Base-by-base conservation (phyloP, 2,113 vertebrate genomes). In the Apus apus region DNA sequence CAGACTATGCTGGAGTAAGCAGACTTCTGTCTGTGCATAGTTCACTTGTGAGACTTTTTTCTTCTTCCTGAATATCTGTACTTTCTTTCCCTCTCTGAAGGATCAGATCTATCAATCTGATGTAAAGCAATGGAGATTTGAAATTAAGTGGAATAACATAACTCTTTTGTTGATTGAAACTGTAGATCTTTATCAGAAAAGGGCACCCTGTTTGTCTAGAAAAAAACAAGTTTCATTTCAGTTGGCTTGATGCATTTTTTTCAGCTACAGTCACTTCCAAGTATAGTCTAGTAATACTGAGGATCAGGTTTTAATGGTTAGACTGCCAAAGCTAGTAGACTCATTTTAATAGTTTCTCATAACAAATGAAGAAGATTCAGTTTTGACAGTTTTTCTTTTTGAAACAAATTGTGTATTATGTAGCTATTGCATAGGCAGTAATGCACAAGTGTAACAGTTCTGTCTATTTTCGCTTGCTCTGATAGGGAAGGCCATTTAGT, bases 131-230 rank as follows among this genome's bases (percentile, higher is more conserved):
- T 56, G 30, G 56, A 60, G 30, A 53, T 83, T 32, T 82, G 34
- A 76, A 92, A 65, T 79, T 9, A 26, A 27, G 22, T 36, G n/a
- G 11, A 67, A 56, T 82, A 79, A 57, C 0, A 0, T 48, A 54
- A 23, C 19, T 6, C 4, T 46, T 66, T 21, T 40, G 7, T 73
- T 90, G 40, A 16, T 54, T 15, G 23, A 60, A 92, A 27, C 32
- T 50, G 21, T 29, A 38, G 16, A 30, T 50, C 9, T 50, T 34
- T 70, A 3, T 83, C 40, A 66, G 57, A 56, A 90, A 46, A 65
- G 22, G 36, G 15, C 32, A 60, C 26, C 5, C 1, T 0, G 0
- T 18, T 78, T 79, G n/a, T 40, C 23, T 53, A 61, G 54, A 53
- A 92, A 76, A 80, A 70, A 87, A 50, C 13, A 14, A 56, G 7